Percentiles rank a stretch among this genome's conserved stretches.
Evolutionary conservation across 2,113 vertebrate genomes (phyloP).

Genomic region (Sorex fumeus): DNA sequence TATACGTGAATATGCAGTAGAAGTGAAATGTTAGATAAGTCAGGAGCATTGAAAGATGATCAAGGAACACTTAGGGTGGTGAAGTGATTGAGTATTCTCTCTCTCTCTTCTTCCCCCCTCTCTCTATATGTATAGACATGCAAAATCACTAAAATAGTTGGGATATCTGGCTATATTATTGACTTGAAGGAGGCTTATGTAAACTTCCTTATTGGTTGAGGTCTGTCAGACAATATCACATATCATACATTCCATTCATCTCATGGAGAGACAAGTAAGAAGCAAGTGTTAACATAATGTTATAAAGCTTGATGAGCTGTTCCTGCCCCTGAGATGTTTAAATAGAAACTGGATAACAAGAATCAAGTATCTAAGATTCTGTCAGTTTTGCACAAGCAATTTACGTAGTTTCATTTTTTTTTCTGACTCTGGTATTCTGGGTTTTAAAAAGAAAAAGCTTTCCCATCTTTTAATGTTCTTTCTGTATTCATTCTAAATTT

Average conservation of each 20-base stretch:
- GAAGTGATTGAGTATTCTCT: rapidly evolving
- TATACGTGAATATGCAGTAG: background rate
- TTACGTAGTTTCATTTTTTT: background rate
- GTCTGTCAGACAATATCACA: background rate
- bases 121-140: background rate
- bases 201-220: background rate
- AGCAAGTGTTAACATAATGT: background rate
- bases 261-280: background rate
- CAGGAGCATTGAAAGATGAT: background rate
- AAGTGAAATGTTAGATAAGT: background rate
- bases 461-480: background rate
- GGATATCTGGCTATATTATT: background rate
- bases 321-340: background rate
- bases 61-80: background rate
- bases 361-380: background rate
- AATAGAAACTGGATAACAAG: background rate
- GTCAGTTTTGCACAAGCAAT: background rate
- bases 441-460: background rate
- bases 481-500: background rate
- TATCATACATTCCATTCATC: background rate
- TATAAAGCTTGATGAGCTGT: background rate
- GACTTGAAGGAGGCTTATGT: background rate
- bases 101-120: rapidly evolving
- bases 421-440: background rate
- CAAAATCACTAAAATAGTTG: background rate